Evolutionary conservation across 2,888 invertebrate genomes (phyloP).

Genomic region (Pristionchus fissidentatus): DNA sequence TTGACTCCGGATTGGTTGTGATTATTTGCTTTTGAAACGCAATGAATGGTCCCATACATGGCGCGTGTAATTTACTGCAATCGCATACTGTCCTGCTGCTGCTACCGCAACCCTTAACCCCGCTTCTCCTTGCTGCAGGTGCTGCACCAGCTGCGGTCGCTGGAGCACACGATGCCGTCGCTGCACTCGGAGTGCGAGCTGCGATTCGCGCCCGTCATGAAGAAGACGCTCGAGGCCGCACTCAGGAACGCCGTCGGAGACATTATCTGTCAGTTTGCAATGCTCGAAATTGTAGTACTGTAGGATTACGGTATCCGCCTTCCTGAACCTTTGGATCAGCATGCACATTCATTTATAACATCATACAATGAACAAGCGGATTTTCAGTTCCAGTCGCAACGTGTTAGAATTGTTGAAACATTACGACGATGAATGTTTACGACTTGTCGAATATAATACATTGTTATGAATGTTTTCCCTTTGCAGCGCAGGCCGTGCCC

Average conservation of each 20-base stretch:
- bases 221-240: conserved; percentile 56
- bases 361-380: background rate
- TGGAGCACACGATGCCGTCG: conserved; percentile 68
- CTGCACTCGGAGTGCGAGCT: conserved; percentile 64
- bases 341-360: background rate
- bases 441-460: background rate
- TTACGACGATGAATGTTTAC: background rate
- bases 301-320: too few species aligned
- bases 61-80: too few species aligned
- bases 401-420: background rate
- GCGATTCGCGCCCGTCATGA: conserved; percentile 59
- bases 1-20: too few species aligned
- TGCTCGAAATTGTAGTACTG: too few species aligned
- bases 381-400: background rate
- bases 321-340: background rate
- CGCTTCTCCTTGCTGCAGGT: too few species aligned
- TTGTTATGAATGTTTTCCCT: background rate
- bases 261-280: conserved; percentile 47
- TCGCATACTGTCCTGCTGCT: too few species aligned
- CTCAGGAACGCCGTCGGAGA: conserved; percentile 43
- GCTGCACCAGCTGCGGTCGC: conserved; percentile 65
- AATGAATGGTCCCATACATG: too few species aligned
- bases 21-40: too few species aligned
- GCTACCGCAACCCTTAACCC: too few species aligned
- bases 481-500: conserved; percentile 41